Conservation (phyloP, 1,140 invertebrate species). For the Phenacoccus solenopsis region DNA sequence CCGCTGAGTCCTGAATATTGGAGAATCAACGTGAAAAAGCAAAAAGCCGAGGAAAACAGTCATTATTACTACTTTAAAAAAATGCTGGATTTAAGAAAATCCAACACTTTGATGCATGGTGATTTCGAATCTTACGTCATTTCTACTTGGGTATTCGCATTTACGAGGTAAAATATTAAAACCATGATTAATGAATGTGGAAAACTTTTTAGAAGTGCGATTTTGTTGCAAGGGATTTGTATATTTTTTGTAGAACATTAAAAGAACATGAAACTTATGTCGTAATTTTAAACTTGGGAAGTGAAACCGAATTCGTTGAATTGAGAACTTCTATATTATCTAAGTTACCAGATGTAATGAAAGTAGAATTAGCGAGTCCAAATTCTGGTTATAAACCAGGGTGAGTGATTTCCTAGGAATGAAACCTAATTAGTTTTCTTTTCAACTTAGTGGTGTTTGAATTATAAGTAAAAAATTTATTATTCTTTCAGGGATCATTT, state of each 20-base stretch:
- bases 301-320: background rate
- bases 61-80: slow-evolving; percentile 21
- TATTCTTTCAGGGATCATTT: background rate
- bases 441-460: background rate
- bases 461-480: too few species aligned
- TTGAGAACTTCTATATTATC: background rate
- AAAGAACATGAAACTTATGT: slow-evolving; percentile 5
- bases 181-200: background rate
- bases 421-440: background rate
- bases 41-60: slow-evolving; percentile 16
- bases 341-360: background rate
- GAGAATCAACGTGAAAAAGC: slow-evolving; percentile 36
- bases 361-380: slow-evolving; percentile 11
- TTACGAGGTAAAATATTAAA: slow-evolving; percentile 14
- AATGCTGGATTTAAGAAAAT: slow-evolving; percentile 18
- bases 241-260: background rate
- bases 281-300: slow-evolving; percentile 19
- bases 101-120: slow-evolving; percentile 20
- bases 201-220: background rate
- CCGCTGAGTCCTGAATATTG: slow-evolving; percentile 44
- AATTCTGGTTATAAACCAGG: slow-evolving; percentile 18
- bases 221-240: background rate
- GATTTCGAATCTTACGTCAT: slow-evolving; percentile 18
- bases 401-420: background rate
- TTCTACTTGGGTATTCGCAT: slow-evolving; percentile 11